Conservation (phyloP, 2,888 invertebrate genomes). For the Philereme transversata region DNA sequence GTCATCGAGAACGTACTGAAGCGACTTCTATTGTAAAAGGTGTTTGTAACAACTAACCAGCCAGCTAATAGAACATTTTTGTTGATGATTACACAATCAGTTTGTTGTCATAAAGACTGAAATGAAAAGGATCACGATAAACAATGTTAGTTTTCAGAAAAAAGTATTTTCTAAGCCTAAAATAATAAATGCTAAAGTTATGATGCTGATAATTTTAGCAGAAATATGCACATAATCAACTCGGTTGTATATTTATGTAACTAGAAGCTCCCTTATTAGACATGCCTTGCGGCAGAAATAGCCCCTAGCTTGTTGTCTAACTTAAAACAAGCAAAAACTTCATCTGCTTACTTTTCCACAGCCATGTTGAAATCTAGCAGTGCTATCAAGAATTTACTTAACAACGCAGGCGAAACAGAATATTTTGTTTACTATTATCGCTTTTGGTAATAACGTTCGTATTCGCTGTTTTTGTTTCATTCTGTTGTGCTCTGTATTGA, state of each 20-base stretch:
- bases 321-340: slow-evolving; percentile 4
- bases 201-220: no score
- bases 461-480: neutral
- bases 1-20: neutral
- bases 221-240: no score
- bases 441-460: neutral
- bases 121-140: no score
- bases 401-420: slow-evolving; percentile 14
- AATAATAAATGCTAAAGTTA: no score
- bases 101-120: no score
- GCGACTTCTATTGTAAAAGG: no score
- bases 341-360: neutral
- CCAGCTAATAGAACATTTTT: no score
- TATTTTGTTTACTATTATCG: slow-evolving; percentile 18
- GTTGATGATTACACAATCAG: no score
- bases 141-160: no score
- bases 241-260: no score
- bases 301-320: neutral
- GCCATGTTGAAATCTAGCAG: slow-evolving; percentile 15
- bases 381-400: slow-evolving; percentile 18
- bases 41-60: no score
- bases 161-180: no score
- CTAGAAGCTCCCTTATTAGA: neutral
- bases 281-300: neutral
- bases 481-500: slow-evolving; percentile 1